Percentiles rank a stretch among this genome's conserved stretches.
phyloP scores from a whole-genome alignment of 2,113 vertebrate genomes.

The Lichenostomus cassidix region DNA sequence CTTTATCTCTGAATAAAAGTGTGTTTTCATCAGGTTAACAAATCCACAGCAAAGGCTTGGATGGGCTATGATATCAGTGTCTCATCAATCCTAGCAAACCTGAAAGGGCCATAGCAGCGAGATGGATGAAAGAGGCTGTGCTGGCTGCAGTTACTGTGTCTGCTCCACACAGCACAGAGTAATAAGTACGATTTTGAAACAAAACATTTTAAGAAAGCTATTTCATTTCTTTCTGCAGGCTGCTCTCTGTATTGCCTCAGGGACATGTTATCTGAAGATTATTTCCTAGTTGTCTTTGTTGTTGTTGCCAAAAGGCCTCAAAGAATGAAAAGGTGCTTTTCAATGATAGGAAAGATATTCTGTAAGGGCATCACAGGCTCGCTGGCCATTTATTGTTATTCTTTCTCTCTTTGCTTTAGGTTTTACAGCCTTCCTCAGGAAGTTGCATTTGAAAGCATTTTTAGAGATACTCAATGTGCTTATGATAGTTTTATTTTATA shows the following conservation, averaged over 20 bases:
- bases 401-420: background rate
- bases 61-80: background rate
- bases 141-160: background rate
- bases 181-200: background rate
- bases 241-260: background rate
- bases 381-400: background rate
- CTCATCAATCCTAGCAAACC: background rate
- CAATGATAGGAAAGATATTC: background rate
- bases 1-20: background rate
- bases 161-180: background rate
- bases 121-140: background rate
- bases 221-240: constrained; percentile 14
- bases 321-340: constrained; percentile 23
- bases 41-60: background rate
- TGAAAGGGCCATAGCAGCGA: background rate
- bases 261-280: constrained; percentile 20
- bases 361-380: background rate
- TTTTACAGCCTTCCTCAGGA: background rate
- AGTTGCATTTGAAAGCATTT: background rate
- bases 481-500: background rate
- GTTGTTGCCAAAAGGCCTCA: background rate
- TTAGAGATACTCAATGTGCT: background rate
- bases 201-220: constrained; percentile 1
- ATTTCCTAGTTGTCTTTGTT: constrained; percentile 23
- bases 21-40: background rate